Percentiles rank a stretch among this genome's conserved stretches.
Evolutionary conservation across 2,113 vertebrate genomes (phyloP).

Genomic region (Spea bombifrons): DNA sequence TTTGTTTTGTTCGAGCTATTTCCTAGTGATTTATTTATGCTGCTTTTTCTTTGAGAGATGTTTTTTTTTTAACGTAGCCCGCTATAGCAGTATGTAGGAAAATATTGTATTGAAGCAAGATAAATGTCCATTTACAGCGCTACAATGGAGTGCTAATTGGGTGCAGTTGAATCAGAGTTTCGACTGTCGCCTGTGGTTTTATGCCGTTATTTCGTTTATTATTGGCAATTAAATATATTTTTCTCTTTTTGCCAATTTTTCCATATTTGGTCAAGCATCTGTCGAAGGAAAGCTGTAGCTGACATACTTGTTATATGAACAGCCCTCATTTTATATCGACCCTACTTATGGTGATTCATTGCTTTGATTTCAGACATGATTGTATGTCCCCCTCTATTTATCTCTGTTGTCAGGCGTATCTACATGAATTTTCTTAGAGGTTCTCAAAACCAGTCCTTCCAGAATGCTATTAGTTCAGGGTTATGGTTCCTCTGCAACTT

Average conservation of each 20-base stretch:
- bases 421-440: no score
- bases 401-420: no score
- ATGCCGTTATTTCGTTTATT: slow-evolving; percentile 1
- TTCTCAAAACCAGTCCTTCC: no score
- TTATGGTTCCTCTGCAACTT: no score
- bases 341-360: no score
- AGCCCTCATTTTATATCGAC: no score
- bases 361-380: no score
- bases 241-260: not conserved
- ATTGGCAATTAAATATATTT: not conserved
- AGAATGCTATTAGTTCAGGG: no score
- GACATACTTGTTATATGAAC: no score
- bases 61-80: not conserved
- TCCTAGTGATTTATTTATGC: not conserved
- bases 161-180: not conserved
- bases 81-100: not conserved
- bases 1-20: not conserved
- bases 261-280: not conserved
- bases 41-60: not conserved
- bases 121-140: not conserved
- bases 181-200: not conserved
- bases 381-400: no score
- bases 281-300: not conserved
- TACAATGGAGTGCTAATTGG: slow-evolving; percentile 19
- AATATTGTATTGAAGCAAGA: slow-evolving; percentile 3